Percentiles rank a stretch among this genome's conserved stretches.
phyloP scores from a whole-genome alignment of 2,797 vertebrate genomes.

The Petrocephalus schoutedeni region DNA sequence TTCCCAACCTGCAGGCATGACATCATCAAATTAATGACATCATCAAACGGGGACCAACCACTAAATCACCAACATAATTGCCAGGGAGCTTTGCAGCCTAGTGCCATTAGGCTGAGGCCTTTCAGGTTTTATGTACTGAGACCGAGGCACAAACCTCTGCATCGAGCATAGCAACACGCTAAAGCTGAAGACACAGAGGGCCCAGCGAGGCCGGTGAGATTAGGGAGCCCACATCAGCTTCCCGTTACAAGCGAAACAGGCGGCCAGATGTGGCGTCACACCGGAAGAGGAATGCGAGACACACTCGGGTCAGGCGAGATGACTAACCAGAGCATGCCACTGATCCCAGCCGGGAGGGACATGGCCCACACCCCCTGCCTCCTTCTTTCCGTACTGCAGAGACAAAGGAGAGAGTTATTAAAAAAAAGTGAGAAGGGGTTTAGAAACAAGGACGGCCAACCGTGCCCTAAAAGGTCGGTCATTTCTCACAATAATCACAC shows the following conservation, averaged over 20 bases:
- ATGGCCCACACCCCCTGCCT: conserved; percentile 49
- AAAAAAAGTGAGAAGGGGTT: not conserved
- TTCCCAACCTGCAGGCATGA: conserved; percentile 60
- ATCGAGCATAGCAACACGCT: not conserved
- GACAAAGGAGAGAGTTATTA: not conserved
- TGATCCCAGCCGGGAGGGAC: conserved; percentile 70
- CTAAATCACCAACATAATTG: not conserved
- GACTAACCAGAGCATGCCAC: conserved; percentile 64
- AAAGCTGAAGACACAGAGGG: not conserved
- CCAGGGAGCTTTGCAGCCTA: not conserved
- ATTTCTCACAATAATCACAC: not conserved
- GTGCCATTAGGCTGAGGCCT: not conserved
- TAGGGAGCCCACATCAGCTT: not conserved
- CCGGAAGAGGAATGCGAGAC: not conserved
- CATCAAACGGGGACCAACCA: not conserved
- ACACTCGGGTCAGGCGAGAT: not conserved
- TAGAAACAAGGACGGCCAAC: not conserved
- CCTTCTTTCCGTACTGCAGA: conserved; percentile 61
- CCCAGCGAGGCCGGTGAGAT: not conserved
- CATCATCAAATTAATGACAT: not conserved
- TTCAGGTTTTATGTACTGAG: not conserved
- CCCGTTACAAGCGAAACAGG: not conserved
- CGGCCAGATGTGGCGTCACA: not conserved
- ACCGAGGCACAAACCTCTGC: not conserved
- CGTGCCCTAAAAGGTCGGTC: not conserved